Percentiles rank a stretch among this genome's conserved stretches.
phyloP scores from a whole-genome alignment of 2,888 invertebrate genomes.

The Catonia carolina region DNA sequence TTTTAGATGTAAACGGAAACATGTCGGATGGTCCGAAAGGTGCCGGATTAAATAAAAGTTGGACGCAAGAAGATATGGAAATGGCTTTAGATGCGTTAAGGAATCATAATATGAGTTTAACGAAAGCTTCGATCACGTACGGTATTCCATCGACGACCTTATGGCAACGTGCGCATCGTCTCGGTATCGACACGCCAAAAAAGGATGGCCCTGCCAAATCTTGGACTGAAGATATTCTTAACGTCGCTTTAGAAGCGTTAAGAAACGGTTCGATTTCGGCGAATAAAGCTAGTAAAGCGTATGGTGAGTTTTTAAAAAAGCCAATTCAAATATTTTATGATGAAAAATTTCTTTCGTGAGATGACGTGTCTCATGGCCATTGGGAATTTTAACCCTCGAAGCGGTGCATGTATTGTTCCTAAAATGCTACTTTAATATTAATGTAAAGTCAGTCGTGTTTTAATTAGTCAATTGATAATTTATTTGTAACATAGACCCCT shows the following conservation, averaged over 20 bases:
- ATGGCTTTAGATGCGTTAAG: constrained; percentile 76
- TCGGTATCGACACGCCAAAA: constrained; percentile 87
- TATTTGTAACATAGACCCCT: too few species aligned
- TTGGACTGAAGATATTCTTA: constrained; percentile 79
- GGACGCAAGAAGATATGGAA: constrained; percentile 88
- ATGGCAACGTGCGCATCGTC: constrained; percentile 83
- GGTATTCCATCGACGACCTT: constrained; percentile 86
- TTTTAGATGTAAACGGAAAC: constrained; percentile 20
- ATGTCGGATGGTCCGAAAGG: constrained; percentile 36
- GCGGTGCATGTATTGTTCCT: too few species aligned
- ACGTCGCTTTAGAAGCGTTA: constrained; percentile 73
- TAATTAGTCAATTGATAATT: too few species aligned
- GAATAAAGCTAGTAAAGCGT: constrained; percentile 86
- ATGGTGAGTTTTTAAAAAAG: constrained; percentile 49
- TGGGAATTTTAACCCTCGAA: too few species aligned
- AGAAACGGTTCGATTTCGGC: constrained; percentile 81
- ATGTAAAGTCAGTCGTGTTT: too few species aligned
- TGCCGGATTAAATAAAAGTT: constrained; percentile 68
- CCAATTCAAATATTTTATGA: too few species aligned
- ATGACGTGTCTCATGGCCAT: too few species aligned
- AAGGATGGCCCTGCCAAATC: constrained; percentile 81
- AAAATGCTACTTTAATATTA: too few species aligned
- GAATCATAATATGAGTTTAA: constrained; percentile 82
- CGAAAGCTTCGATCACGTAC: constrained; percentile 76
- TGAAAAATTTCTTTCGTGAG: too few species aligned